phyloP scores from a whole-genome alignment of 92 coral and sea anemone genomes.

The Bergia puertoricense region DNA sequence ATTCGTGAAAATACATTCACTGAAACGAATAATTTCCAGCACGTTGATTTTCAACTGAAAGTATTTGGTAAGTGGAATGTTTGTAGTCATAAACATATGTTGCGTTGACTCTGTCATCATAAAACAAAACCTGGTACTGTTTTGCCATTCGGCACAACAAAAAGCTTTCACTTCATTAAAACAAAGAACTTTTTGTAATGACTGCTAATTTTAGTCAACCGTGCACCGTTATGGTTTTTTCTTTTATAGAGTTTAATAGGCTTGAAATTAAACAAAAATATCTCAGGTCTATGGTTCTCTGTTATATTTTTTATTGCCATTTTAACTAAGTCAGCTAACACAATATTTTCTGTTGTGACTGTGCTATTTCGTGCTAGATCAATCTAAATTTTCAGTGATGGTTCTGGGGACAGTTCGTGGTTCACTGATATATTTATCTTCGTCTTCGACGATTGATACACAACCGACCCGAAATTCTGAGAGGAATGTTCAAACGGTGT shows the following conservation, averaged over 20 bases:
- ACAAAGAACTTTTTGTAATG: conserved; percentile 28
- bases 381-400: neutral
- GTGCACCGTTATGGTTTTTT: neutral
- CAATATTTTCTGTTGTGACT: neutral
- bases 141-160: conserved; percentile 30
- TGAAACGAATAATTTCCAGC: neutral
- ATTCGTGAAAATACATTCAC: neutral
- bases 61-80: neutral
- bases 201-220: neutral
- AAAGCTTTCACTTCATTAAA: neutral
- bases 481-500: neutral
- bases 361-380: neutral
- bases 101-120: conserved; percentile 32
- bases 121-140: neutral
- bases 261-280: neutral
- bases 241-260: neutral
- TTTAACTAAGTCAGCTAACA: neutral
- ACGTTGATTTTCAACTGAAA: conserved; percentile 13
- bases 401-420: neutral
- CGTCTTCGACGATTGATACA: conserved; percentile 28
- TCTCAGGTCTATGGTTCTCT: neutral
- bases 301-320: neutral
- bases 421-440: neutral
- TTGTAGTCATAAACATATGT: conserved; percentile 9
- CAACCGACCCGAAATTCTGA: neutral